Base-by-base conservation (phyloP, 2,797 vertebrate species). In the Lateolabrax maculatus region DNA sequence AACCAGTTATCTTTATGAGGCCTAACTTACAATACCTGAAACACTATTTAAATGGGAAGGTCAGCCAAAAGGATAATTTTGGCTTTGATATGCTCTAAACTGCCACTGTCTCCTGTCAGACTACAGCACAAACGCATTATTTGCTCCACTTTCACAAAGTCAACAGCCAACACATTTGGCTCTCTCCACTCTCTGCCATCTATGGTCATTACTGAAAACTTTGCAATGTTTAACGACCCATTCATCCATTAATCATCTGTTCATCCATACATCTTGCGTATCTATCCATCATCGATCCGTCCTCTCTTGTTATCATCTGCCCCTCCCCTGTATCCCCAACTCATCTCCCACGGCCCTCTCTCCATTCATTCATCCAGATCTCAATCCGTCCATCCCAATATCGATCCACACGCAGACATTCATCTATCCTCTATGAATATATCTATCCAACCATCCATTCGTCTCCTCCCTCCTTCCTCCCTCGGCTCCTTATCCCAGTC, bases 241-340 rank as follows among this genome's bases (percentile, higher is more conserved):
- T 83, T 80, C 48, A 23, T 62, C 76, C 72, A 89, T 87, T 78
- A 77, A 85, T 89, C 84, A 86, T 86, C 73, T 60, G 53, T 75
- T 72, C 80, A 75, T 84, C 85, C 76, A 85, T 79, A 66, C 80
- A 77, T 83, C 83, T 77, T 67, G 51, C 55, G 37, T 62, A 87
- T 88, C 75, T 65, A 80, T 86, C 71, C 81, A 55, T 87, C 79
- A 87, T 90, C 44, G 79, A 89, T 80, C 81, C 77, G 6, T 86
- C 87, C 80, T 79, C 74, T 81, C 88, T 88, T 71, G 74, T 92
- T 92, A 92, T 92, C 88, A 34, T 80, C 72, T 21, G n/a, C 71
- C 70, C 76, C 75, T 86, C 86, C 87, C 51, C n/a, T 48, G 37
- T 58, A 68, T 79, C 69, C 72, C 60, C 60, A 57, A 57, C 75